Evolutionary conservation across 2,113 vertebrate genomes (phyloP).

Genomic region (Poecile atricapillus): DNA sequence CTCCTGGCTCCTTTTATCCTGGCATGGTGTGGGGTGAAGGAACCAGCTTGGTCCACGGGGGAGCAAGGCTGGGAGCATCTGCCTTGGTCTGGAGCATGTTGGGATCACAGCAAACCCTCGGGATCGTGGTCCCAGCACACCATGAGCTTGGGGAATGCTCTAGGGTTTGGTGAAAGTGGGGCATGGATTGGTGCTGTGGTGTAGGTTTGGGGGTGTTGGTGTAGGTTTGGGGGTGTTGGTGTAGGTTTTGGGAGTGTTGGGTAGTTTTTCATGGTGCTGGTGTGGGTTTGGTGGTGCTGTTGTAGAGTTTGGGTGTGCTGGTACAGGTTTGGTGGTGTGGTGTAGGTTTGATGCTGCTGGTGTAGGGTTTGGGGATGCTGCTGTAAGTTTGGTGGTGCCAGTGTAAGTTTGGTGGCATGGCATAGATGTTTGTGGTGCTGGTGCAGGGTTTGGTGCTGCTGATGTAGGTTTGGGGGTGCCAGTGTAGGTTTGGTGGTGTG

Average conservation of each 20-base stretch:
- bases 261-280: no score
- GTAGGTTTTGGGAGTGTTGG: not conserved
- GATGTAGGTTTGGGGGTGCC: no score
- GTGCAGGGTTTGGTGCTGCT: no score
- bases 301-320: not conserved
- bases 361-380: not conserved
- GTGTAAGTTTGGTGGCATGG: not conserved
- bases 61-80: not conserved
- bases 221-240: not conserved
- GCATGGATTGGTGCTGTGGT: not conserved
- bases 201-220: not conserved
- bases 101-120: not conserved
- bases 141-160: not conserved
- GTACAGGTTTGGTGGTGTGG: fast-evolving
- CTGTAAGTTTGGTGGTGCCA: not conserved
- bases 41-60: not conserved
- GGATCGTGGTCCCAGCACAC: not conserved
- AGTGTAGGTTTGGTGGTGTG: no score
- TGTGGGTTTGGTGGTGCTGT: not conserved
- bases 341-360: not conserved
- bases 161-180: no score
- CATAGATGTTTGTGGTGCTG: no score
- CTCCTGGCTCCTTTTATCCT: not conserved
- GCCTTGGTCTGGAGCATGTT: not conserved
- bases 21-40: fast-evolving